Evolutionary conservation across 2,113 vertebrate species (phyloP), one percentile per base, ranked within the genome.

Genomic region (Cromileptes altivelis): DNA sequence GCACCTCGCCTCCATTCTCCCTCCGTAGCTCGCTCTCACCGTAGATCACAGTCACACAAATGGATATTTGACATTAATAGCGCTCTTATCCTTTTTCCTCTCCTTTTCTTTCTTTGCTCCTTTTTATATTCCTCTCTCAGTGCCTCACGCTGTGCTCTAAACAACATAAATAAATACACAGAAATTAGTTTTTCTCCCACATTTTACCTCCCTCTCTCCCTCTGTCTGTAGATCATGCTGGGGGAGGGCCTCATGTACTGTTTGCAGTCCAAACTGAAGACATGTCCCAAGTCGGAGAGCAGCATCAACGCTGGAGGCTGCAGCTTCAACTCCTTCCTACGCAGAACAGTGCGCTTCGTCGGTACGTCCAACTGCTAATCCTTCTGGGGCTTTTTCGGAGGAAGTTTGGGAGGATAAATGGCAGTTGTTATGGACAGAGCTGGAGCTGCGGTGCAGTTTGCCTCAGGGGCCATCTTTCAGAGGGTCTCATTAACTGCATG

Each of bases 241-340:
- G 98, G 97, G 37, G 98, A 99, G 86, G 98, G 96, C 15, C 70
- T 98, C 62, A 95, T 97, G 77, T 99, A 99, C 93, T 99, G 98
- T 71, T 94, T 98, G 95, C 98, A 99, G 92, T 97, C 98, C 70
- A 93, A 96, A 83, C 92, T 98, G 62, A 98, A 97, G 93, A 95
- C 96, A 0, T 97, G 96, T 0, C 84, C 95, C 0, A 95, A 96
- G 1, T 91, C 96, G 0, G 98, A 99, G 90, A 97, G 97, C 85
- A 99, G 97, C 95, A 99, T 99, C 89, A 98, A 97, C 0, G 98
- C 98, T 0, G 98, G 98, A 0, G 98, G 98, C 87, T 99, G 98
- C 95, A 99, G 96, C 92, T 99, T 99, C 93, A 99, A 98, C 94
- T 98, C 98, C 80, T 99, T 99, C 93, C 94, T 99, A 68, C 96